phyloP scores from a whole-genome alignment of 2,113 vertebrate species.

The Coturnix japonica region DNA sequence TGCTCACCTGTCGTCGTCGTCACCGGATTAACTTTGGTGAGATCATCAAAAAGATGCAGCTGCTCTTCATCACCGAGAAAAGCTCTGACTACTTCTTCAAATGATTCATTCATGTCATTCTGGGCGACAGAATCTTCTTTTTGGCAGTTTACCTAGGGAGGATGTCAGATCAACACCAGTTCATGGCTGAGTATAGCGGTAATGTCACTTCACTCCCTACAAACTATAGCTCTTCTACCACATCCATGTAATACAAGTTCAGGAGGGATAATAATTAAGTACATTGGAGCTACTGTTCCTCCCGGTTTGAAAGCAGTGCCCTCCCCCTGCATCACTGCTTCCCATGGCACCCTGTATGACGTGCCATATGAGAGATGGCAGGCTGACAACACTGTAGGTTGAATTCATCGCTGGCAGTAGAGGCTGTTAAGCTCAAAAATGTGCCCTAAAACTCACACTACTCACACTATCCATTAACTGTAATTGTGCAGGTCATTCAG shows the following conservation, averaged over 20 bases:
- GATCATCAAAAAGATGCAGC: slow-evolving; percentile 90
- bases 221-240: neutral
- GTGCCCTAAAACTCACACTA: neutral
- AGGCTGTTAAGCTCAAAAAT: neutral
- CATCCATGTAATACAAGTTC: neutral
- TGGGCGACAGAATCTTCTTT: slow-evolving; percentile 18
- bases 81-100: slow-evolving; percentile 83
- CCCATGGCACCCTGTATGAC: neutral
- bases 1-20: slow-evolving; percentile 88
- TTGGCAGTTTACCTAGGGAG: slow-evolving; percentile 75
- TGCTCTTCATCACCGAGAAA: slow-evolving; percentile 86
- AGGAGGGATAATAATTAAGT: neutral
- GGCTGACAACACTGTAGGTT: neutral
- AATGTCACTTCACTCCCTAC: neutral
- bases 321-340: neutral
- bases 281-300: neutral
- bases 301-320: neutral
- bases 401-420: neutral
- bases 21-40: slow-evolving; percentile 95
- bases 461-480: neutral
- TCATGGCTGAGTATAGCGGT: neutral
- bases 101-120: slow-evolving; percentile 67
- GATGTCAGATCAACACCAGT: neutral
- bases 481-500: neutral
- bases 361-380: neutral